Conservation (phyloP, 92 coral and sea anemone genomes). For the Anthopleura xanthogrammica region DNA sequence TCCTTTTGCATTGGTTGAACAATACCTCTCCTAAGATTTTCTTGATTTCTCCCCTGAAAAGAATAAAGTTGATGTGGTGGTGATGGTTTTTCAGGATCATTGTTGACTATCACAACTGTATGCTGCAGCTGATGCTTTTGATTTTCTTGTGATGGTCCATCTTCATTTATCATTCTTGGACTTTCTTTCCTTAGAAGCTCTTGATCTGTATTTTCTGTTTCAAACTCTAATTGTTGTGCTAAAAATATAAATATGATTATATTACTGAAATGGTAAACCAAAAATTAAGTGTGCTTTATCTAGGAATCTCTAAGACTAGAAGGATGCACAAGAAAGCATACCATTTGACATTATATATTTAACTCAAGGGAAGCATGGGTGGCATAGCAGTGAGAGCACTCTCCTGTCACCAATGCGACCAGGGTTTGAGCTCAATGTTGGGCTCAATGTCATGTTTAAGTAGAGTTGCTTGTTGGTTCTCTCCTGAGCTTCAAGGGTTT, state of each 20-base stretch:
- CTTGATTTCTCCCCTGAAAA: background rate
- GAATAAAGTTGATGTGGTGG: background rate
- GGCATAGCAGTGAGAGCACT: no score
- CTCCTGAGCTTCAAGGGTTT: no score
- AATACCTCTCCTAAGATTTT: background rate
- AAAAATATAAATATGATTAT: background rate
- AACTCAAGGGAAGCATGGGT: no score
- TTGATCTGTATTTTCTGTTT: background rate
- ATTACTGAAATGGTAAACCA: no score
- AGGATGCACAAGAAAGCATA: no score
- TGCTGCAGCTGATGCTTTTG: background rate
- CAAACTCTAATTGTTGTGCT: conserved; percentile 26
- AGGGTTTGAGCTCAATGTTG: no score
- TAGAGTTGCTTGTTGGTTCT: no score
- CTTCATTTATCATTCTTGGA: background rate
- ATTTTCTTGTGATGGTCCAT: background rate
- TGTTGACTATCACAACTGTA: background rate
- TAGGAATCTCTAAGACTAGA: no score
- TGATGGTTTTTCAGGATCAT: background rate
- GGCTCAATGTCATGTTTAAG: no score
- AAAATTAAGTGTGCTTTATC: no score
- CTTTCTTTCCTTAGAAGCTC: background rate
- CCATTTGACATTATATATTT: no score
- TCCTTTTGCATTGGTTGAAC: background rate
- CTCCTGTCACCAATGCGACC: no score